Percentiles rank a stretch among this genome's conserved stretches.
Evolutionary conservation across 2,797 vertebrate genomes (phyloP).

Genomic region (Telmatherina bonti): DNA sequence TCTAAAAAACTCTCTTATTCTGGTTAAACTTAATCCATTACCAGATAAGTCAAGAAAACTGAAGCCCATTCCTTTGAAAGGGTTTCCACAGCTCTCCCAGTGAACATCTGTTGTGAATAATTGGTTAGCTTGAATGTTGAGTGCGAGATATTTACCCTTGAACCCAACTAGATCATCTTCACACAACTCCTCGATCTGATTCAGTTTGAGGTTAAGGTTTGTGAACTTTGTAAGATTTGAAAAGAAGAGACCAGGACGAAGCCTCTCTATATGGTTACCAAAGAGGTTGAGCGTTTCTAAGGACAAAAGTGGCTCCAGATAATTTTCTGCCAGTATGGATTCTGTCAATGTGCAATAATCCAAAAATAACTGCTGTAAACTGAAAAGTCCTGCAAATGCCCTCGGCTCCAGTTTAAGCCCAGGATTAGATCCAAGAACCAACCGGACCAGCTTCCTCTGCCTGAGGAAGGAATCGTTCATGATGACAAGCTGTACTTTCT

Average conservation of each 20-base stretch:
- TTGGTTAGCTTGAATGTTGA: constrained; percentile 59
- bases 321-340: constrained; percentile 80
- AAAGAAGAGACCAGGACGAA: constrained; percentile 86
- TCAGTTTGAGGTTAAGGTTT: constrained; percentile 78
- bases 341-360: constrained; percentile 74
- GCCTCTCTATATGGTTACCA: constrained; percentile 77
- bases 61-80: constrained; percentile 84
- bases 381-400: constrained; percentile 84
- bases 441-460: constrained; percentile 75
- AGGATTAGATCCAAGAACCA: constrained; percentile 78
- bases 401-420: constrained; percentile 78
- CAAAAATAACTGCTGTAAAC: constrained; percentile 77
- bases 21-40: constrained; percentile 67
- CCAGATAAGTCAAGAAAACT: constrained; percentile 73
- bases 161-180: constrained; percentile 86
- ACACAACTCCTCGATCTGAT: constrained; percentile 82
- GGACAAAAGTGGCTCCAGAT: constrained; percentile 85
- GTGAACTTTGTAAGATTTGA: constrained; percentile 76
- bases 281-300: constrained; percentile 82
- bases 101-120: constrained; percentile 51
- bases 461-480: constrained; percentile 84
- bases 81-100: constrained; percentile 86
- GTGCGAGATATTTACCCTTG: constrained; percentile 81
- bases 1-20: constrained; percentile 64
- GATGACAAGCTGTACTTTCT: constrained; percentile 73